These are phyloP conservation scores for Anarsia innoxiella DNA, from an alignment of 2,888 invertebrate species.

Conservation along the genomic window DNA sequence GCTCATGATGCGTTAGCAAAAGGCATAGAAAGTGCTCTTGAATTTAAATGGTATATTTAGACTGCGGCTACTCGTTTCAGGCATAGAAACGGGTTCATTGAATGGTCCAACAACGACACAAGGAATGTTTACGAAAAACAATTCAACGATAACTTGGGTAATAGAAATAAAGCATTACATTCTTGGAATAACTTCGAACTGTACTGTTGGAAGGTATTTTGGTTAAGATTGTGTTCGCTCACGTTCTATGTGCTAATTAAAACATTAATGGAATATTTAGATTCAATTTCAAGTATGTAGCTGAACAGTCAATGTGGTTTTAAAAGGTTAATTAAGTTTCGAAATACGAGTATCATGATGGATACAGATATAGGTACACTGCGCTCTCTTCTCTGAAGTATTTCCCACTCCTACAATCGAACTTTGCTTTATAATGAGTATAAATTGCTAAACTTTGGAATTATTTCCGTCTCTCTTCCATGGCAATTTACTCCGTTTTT, in stretches of 20 bases:
- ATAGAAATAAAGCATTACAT: too few species aligned
- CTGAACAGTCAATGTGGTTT: too few species aligned
- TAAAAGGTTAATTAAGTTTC: too few species aligned
- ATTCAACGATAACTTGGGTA: too few species aligned
- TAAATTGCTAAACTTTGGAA: conserved; percentile 65
- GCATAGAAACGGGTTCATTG: conserved; percentile 69
- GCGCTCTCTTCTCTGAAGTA: background rate
- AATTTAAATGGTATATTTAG: conserved; percentile 69
- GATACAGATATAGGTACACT: too few species aligned
- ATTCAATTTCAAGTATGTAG: too few species aligned
- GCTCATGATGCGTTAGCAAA: conserved; percentile 47
- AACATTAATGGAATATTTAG: too few species aligned
- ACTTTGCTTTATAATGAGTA: conserved; percentile 58
- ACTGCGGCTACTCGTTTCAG: conserved; percentile 54
- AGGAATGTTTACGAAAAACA: conserved; percentile 59
- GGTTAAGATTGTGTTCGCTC: too few species aligned
- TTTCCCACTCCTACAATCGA: conserved; percentile 32
- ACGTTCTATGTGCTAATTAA: too few species aligned
- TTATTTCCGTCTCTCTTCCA: conserved; percentile 56
- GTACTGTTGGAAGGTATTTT: too few species aligned
- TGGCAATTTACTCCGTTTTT: conserved; percentile 61
- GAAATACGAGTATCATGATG: too few species aligned
- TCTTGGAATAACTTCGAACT: too few species aligned
- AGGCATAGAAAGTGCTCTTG: conserved; percentile 56
- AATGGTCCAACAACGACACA: conserved; percentile 46